A percentile compares a stretch with the other conserved stretches of the same genome.
These are phyloP conservation scores for Branchipolynoe longqiensis DNA, from an alignment of 2,888 invertebrate species.

Conservation along the genomic window DNA sequence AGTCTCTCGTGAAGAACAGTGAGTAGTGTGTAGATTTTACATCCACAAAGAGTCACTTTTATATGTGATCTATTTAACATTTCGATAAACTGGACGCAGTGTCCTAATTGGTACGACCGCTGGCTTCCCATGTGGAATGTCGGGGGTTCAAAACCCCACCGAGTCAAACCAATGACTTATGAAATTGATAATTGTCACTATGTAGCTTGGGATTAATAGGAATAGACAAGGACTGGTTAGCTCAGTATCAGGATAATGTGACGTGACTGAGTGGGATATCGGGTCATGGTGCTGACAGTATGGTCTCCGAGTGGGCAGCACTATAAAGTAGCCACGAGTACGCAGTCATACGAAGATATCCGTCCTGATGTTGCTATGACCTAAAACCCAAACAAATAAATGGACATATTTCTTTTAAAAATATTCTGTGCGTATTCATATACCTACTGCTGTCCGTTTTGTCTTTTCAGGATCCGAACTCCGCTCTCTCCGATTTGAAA, in stretches of 20 bases:
- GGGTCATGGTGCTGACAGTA: no score
- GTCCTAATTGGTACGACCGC: not conserved
- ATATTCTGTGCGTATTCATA: not conserved
- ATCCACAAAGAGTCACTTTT: not conserved
- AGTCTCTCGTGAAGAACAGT: not conserved
- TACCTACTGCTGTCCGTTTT: not conserved
- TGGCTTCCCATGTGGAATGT: no score
- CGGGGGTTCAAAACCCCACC: no score
- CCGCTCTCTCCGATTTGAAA: constrained; percentile 23
- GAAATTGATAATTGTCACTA: no score
- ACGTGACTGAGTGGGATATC: no score
- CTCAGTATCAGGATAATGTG: no score
- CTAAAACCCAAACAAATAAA: no score
- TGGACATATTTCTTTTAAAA: not conserved
- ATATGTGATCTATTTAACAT: not conserved
- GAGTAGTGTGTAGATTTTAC: not conserved
- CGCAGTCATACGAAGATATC: not conserved
- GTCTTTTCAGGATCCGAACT: constrained; percentile 18
- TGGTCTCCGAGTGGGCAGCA: no score
- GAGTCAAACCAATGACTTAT: no score
- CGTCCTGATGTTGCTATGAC: not conserved
- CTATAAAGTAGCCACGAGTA: no score
- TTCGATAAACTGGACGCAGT: not conserved
- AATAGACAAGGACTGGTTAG: no score
- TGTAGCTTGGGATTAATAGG: no score